Percentiles rank a stretch among this genome's conserved stretches.
Evolutionary conservation across 2,888 invertebrate genomes (phyloP).

Genomic region (Drymonia ruficornis): DNA sequence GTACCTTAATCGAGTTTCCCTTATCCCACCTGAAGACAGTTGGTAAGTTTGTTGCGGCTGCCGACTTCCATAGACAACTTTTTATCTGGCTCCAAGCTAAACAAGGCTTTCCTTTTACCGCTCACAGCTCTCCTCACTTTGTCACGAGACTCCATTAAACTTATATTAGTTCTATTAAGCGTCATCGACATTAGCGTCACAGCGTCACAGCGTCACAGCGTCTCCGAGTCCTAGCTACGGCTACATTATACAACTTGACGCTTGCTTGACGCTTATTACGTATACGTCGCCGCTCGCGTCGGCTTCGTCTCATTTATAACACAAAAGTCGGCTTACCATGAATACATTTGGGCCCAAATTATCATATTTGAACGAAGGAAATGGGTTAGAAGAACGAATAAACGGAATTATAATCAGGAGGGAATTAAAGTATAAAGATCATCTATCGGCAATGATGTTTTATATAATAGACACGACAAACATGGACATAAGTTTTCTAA

Average conservation of each 20-base stretch:
- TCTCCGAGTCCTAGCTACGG: constrained; percentile 8
- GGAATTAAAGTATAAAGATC: constrained; percentile 39
- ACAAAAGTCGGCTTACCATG: constrained; percentile 40
- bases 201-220: neutral
- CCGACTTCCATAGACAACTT: constrained; percentile 65
- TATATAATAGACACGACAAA: no score
- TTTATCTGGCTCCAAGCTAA: constrained; percentile 63
- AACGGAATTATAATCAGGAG: constrained; percentile 56
- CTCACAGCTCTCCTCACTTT: constrained; percentile 44
- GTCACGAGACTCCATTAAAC: constrained; percentile 58
- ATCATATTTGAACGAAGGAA: constrained; percentile 46
- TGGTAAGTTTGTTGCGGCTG: constrained; percentile 68
- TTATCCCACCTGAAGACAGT: constrained; percentile 74
- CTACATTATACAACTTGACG: constrained; percentile 16
- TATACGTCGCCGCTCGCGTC: constrained; percentile 11
- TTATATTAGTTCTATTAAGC: constrained; percentile 63
- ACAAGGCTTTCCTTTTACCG: constrained; percentile 68
- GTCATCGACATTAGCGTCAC: constrained; percentile 38
- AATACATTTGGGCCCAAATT: constrained; percentile 41
- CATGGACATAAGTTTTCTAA: no score
- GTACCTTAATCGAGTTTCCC: constrained; percentile 72
- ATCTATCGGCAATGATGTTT: constrained; percentile 21
- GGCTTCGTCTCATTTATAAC: constrained; percentile 29
- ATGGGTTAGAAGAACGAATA: constrained; percentile 44
- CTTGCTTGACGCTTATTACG: constrained; percentile 19